These are phyloP conservation scores for Oxyscelio sp. DNA, from an alignment of 2,888 invertebrate genomes.

Conservation along the genomic window DNA sequence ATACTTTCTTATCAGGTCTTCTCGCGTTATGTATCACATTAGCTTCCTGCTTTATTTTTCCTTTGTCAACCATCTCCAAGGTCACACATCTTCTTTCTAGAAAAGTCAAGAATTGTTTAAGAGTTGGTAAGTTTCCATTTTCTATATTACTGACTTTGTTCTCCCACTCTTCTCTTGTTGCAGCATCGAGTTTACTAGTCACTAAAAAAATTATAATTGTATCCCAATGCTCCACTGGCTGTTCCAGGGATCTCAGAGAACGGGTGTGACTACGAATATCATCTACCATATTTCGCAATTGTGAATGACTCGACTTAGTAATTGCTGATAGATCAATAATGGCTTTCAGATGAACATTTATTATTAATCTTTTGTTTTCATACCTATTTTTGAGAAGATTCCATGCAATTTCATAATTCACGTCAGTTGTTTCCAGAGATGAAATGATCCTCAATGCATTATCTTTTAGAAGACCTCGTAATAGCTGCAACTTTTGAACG, in stretches of 20 bases:
- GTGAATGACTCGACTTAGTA: neutral
- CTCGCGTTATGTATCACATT: neutral
- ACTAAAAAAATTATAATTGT: neutral
- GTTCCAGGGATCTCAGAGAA: neutral
- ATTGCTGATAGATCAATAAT: neutral
- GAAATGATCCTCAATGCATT: neutral
- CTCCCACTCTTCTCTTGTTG: neutral
- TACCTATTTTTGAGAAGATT: neutral
- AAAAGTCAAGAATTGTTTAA: conserved; percentile 13
- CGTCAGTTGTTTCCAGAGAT: neutral
- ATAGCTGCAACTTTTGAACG: neutral
- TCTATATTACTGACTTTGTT: neutral
- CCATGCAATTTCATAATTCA: neutral
- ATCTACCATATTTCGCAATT: neutral
- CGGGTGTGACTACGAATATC: neutral
- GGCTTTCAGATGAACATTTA: neutral
- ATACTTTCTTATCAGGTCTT: neutral
- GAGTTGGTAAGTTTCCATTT: neutral
- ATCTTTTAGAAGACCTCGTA: neutral
- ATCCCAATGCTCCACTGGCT: too few relatives aligned
- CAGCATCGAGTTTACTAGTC: neutral
- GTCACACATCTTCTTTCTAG: conserved; percentile 11
- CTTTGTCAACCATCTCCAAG: conserved; percentile 11
- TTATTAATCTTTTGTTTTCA: neutral
- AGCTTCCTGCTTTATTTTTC: neutral